Conservation (phyloP, 2,888 invertebrate genomes). For the Eupsilia transversa region DNA sequence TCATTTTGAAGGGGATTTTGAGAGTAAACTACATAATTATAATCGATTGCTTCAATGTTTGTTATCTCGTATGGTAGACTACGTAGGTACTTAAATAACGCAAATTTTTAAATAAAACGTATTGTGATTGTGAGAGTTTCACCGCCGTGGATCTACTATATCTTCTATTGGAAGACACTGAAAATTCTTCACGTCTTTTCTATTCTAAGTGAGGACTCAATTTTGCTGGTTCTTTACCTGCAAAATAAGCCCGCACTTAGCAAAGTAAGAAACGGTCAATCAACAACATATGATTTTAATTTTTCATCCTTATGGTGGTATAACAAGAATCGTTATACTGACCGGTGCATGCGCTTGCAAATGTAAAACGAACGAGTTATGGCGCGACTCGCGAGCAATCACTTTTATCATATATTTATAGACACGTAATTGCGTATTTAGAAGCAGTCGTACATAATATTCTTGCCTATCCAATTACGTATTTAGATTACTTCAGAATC, state of each 20-base stretch:
- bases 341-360: slow-evolving; percentile 15
- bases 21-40: not conserved
- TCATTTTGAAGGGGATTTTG: not conserved
- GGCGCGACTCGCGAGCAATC: slow-evolving; percentile 29
- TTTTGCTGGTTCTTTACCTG: too few species aligned
- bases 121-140: too few species aligned
- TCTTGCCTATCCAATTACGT: not conserved
- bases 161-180: too few species aligned
- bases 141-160: too few species aligned
- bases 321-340: slow-evolving; percentile 27
- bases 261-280: not conserved
- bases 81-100: not conserved
- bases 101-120: not conserved
- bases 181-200: too few species aligned
- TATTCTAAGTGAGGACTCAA: too few species aligned
- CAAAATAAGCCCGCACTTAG: not conserved
- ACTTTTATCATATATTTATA: slow-evolving; percentile 48
- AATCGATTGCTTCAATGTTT: not conserved
- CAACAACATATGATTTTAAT: slow-evolving; percentile 11
- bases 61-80: not conserved
- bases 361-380: slow-evolving; percentile 46
- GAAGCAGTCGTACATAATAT: slow-evolving; percentile 25
- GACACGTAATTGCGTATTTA: slow-evolving; percentile 30
- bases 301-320: slow-evolving; percentile 9
- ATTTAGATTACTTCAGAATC: not conserved